These are phyloP conservation scores for Catalaphyllia jardinei DNA, from an alignment of 64 coral and sea anemone genomes.

Conservation along the genomic window DNA sequence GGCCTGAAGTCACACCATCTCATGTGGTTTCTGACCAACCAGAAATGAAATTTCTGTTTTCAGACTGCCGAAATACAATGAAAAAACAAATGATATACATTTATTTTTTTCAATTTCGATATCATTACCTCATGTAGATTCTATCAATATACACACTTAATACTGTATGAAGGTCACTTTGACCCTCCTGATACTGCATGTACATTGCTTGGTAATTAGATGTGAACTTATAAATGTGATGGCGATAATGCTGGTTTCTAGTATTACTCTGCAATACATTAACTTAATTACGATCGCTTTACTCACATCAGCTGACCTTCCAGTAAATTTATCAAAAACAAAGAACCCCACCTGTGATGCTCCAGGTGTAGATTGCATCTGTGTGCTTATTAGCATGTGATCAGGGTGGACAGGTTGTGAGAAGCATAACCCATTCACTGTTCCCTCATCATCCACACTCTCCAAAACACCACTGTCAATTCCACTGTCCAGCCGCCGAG, in stretches of 20 bases:
- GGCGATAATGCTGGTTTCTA: not conserved
- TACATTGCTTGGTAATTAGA: too few species aligned
- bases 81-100: too few species aligned
- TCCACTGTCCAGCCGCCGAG: conserved; percentile 76
- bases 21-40: too few species aligned
- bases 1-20: too few species aligned
- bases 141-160: too few species aligned
- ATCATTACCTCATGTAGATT: too few species aligned
- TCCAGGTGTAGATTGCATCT: conserved; percentile 84
- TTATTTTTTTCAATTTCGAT: too few species aligned
- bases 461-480: conserved; percentile 24
- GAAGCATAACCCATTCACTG: conserved; percentile 80
- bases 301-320: not conserved
- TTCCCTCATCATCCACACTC: conserved; percentile 31
- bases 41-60: too few species aligned
- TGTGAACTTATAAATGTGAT: too few species aligned
- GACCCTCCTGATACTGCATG: too few species aligned
- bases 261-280: not conserved
- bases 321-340: not conserved
- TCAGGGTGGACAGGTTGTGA: conserved; percentile 95
- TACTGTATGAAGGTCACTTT: too few species aligned
- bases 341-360: conserved; percentile 71
- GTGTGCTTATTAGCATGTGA: conserved; percentile 95
- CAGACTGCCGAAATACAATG: too few species aligned
- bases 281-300: not conserved